Percentiles rank a stretch among this genome's conserved stretches.
Evolutionary conservation across 2,888 invertebrate species (phyloP).

Genomic region (Metallyticus violacea): DNA sequence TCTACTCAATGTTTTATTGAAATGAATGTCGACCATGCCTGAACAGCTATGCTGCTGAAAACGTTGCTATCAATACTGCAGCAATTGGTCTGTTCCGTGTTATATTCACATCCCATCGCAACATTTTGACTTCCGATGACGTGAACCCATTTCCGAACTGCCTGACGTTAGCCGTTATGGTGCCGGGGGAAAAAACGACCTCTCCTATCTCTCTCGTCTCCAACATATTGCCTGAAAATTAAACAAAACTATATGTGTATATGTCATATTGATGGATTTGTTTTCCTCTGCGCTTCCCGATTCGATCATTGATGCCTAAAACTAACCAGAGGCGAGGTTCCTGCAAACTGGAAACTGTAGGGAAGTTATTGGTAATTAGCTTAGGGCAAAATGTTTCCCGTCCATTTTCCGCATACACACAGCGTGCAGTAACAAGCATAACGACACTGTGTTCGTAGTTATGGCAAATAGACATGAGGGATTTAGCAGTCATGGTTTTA

Average conservation of each 20-base stretch:
- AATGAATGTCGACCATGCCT: too few relatives aligned
- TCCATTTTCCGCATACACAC: not conserved
- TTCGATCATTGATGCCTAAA: not conserved
- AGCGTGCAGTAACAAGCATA: too few relatives aligned
- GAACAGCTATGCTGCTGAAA: too few relatives aligned
- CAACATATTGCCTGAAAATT: not conserved
- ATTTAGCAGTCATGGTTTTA: not conserved
- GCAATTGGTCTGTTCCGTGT: not conserved
- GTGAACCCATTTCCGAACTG: not conserved
- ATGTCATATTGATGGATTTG: not conserved
- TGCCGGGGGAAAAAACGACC: not conserved
- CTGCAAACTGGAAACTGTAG: not conserved
- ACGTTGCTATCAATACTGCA: not conserved
- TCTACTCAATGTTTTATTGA: too few relatives aligned
- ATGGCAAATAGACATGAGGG: not conserved
- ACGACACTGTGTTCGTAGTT: not conserved
- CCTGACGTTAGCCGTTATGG: not conserved
- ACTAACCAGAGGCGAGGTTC: not conserved
- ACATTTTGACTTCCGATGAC: not conserved
- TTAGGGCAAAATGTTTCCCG: not conserved
- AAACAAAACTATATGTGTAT: not conserved
- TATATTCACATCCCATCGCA: not conserved
- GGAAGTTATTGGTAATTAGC: not conserved
- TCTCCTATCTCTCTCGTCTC: not conserved
- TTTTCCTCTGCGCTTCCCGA: not conserved